Conservation (phyloP, 1,140 invertebrate genomes). For the Stegodyphus dumicola region DNA sequence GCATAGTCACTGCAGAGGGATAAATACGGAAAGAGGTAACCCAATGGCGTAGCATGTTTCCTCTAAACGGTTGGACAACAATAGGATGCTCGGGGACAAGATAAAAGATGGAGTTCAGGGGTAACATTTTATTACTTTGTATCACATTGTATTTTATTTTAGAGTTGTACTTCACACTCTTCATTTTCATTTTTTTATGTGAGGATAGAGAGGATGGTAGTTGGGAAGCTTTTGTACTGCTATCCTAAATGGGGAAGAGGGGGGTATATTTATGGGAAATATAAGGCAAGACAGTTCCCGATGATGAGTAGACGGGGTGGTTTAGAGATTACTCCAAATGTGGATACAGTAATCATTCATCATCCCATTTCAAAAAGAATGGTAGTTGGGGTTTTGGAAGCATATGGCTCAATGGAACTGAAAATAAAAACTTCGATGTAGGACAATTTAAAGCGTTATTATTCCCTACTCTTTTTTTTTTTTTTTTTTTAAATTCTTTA, state of each 20-base stretch:
- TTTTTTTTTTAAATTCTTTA: too few species aligned
- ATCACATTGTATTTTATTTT: conserved; percentile 13
- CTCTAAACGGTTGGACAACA: conserved; percentile 11
- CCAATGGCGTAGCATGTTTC: conserved; percentile 9
- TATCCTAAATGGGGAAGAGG: not conserved
- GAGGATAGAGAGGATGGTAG: not conserved
- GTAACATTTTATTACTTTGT: conserved; percentile 38
- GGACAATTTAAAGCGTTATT: too few species aligned
- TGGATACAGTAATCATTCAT: not conserved
- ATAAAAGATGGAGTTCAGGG: not conserved
- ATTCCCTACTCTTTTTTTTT: too few species aligned
- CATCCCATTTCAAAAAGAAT: too few species aligned
- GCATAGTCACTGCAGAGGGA: not conserved
- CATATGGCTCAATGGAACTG: too few species aligned
- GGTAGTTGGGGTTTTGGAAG: too few species aligned
- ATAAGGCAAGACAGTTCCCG: not conserved
- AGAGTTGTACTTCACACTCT: conserved; percentile 20
- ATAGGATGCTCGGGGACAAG: conserved; percentile 18
- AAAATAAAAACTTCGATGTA: too few species aligned
- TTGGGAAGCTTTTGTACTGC: not conserved
- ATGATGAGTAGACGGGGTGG: conserved; percentile 3
- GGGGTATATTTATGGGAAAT: conserved; percentile 16
- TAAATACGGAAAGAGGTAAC: not conserved
- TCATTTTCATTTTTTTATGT: not conserved
- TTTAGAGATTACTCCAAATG: not conserved